These are phyloP conservation scores for Brachionus angularis DNA, from an alignment of 1,140 invertebrate genomes.

Conservation along the genomic window DNA sequence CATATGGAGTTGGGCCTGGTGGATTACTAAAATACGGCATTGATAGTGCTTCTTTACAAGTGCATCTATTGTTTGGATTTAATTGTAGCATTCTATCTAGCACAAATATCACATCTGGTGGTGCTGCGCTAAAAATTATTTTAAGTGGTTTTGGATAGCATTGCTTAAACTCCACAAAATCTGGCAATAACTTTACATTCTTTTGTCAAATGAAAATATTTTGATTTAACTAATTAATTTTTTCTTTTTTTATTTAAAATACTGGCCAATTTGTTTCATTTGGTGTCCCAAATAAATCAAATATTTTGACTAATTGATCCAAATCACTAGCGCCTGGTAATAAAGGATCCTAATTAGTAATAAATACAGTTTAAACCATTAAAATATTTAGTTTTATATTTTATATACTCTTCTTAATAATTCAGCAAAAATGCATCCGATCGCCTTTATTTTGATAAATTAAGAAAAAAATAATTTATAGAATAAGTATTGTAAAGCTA, in stretches of 20 bases:
- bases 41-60: constrained; percentile 68
- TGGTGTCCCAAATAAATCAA: constrained; percentile 84
- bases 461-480: background rate
- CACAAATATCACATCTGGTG: constrained; percentile 83
- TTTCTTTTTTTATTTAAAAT: no score
- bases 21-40: constrained; percentile 69
- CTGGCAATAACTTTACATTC: constrained; percentile 76
- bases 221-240: background rate
- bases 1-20: constrained; percentile 76
- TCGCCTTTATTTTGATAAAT: background rate
- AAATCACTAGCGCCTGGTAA: constrained; percentile 93
- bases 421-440: constrained; percentile 92
- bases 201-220: constrained; percentile 51
- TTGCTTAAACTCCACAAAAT: constrained; percentile 86
- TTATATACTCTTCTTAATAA: constrained; percentile 70
- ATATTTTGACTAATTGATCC: constrained; percentile 90
- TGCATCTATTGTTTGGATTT: constrained; percentile 77
- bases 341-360: constrained; percentile 72
- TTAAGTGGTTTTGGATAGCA: constrained; percentile 76
- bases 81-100: constrained; percentile 73
- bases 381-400: background rate
- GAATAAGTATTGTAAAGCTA: constrained; percentile 54
- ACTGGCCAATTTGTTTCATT: constrained; percentile 78
- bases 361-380: constrained; percentile 39
- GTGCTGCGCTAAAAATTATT: constrained; percentile 90